phyloP scores from a whole-genome alignment of 2,113 vertebrate species.

The Menidia beryllina region DNA sequence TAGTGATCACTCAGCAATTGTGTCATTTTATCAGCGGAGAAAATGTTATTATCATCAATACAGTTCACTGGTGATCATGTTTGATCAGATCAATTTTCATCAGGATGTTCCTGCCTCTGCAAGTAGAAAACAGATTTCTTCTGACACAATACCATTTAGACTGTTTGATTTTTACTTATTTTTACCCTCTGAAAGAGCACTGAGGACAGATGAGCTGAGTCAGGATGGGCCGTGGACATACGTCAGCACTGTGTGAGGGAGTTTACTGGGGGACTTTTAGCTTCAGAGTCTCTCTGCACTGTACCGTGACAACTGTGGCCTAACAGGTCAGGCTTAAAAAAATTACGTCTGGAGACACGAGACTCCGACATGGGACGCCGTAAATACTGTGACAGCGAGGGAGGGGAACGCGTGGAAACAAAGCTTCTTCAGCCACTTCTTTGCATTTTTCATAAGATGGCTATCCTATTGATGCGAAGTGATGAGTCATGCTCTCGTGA shows the following conservation, averaged over 20 bases:
- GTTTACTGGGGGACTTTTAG: slow-evolving; percentile 25
- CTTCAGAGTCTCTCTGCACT: slow-evolving; percentile 12
- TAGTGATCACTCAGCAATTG: too few species aligned
- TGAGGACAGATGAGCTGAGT: slow-evolving; percentile 49
- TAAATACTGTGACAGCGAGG: not conserved
- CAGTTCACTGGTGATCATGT: too few species aligned
- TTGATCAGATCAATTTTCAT: too few species aligned
- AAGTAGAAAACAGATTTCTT: not conserved
- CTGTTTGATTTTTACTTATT: slow-evolving; percentile 35
- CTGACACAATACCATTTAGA: slow-evolving; percentile 10
- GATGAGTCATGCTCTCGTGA: not conserved
- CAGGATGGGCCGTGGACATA: slow-evolving; percentile 32
- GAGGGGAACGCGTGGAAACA: not conserved
- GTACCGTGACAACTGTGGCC: slow-evolving; percentile 22
- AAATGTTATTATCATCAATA: too few species aligned
- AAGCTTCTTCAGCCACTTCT: not conserved
- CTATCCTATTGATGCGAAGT: slow-evolving; percentile 7
- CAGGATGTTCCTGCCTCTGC: too few species aligned
- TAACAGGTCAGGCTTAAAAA: slow-evolving; percentile 4
- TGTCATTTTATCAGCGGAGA: too few species aligned
- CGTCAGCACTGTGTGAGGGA: slow-evolving; percentile 37
- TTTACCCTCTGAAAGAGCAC: slow-evolving; percentile 28
- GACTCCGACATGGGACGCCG: not conserved
- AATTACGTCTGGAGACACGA: slow-evolving; percentile 24
- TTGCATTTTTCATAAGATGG: not conserved